Conservation (phyloP, 2,113 vertebrate species). For the Alligator sinensis region DNA sequence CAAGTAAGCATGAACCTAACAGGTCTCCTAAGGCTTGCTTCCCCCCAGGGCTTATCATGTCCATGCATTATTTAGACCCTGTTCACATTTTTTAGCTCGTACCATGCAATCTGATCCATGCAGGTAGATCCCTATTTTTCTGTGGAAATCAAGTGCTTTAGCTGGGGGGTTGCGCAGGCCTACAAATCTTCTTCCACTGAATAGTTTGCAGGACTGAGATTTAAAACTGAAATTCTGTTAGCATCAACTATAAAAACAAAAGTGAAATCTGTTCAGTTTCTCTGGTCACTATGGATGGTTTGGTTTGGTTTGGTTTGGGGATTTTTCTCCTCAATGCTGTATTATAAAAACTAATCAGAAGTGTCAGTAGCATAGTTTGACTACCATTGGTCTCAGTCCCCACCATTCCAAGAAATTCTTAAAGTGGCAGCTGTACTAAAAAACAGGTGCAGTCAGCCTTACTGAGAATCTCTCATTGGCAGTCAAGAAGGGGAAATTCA, state of each 20-base stretch:
- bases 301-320: no score
- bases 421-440: background rate
- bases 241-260: background rate
- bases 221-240: background rate
- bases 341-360: background rate
- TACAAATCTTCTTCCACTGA: background rate
- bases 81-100: background rate
- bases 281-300: background rate
- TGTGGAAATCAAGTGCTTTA: background rate
- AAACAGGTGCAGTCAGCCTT: background rate
- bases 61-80: background rate
- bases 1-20: background rate
- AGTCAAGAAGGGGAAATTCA: background rate
- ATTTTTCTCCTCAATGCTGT: background rate
- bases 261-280: background rate
- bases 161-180: background rate
- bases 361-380: background rate
- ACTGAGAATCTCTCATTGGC: background rate
- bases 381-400: background rate
- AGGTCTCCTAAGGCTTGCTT: background rate
- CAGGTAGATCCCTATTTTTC: background rate
- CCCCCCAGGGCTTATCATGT: background rate
- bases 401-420: background rate
- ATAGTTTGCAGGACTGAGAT: background rate
- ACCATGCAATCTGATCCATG: background rate